Evolutionary conservation across 2,888 invertebrate genomes (phyloP).

Genomic region (Ormyrus rosae): DNA sequence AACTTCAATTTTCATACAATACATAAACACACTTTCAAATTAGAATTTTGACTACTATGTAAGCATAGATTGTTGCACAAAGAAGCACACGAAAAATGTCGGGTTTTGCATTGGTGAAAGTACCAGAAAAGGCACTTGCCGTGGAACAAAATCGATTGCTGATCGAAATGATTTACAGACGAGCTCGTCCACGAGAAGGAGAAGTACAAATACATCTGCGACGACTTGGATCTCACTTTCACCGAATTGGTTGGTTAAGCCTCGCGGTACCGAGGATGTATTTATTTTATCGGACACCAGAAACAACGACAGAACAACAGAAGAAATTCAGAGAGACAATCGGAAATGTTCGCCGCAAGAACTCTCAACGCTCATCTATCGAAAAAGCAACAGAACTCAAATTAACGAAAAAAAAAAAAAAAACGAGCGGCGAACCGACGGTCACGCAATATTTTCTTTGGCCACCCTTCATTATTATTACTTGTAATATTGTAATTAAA

Average conservation of each 20-base stretch:
- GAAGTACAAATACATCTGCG: conserved; percentile 99
- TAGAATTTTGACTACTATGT: background rate
- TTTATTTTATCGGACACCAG: conserved; percentile 27
- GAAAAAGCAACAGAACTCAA: too few species aligned
- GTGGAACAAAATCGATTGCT: conserved; percentile 32
- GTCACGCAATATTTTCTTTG: conserved; percentile 56
- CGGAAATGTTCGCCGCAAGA: too few species aligned
- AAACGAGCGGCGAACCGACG: conserved; percentile 15
- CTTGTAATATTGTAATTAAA: conserved; percentile 73
- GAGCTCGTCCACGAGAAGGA: conserved; percentile 98
- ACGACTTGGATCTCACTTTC: conserved; percentile 99
- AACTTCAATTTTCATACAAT: background rate
- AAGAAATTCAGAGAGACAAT: background rate
- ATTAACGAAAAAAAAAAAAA: too few species aligned
- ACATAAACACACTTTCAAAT: background rate
- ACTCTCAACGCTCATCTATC: too few species aligned
- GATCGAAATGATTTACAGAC: conserved; percentile 80
- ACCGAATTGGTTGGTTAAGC: conserved; percentile 85
- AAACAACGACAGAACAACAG: conserved; percentile 33
- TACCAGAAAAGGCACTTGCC: background rate
- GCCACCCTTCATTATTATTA: conserved; percentile 59
- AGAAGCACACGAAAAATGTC: background rate
- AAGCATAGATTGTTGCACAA: background rate
- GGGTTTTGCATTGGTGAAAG: background rate
- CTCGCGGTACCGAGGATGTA: conserved; percentile 29